Conservation (phyloP, 2,113 vertebrate genomes). For the Micromys minutus region DNA sequence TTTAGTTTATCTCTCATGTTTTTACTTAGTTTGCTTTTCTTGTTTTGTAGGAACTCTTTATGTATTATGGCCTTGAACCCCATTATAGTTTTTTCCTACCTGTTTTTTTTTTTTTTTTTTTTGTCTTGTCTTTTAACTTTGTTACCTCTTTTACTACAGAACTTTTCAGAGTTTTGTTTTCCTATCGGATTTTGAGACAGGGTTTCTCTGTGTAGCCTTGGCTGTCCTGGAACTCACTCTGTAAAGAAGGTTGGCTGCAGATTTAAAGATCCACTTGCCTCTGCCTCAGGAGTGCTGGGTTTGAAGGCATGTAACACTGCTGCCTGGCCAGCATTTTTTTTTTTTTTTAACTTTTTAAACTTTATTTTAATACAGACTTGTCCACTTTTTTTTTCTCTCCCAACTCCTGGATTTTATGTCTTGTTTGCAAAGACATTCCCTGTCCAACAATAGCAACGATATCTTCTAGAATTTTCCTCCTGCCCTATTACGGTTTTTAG, state of each 20-base stretch:
- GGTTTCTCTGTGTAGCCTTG: not conserved
- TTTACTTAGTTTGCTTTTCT: not conserved
- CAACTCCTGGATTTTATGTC: not conserved
- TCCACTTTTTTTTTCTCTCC: not conserved
- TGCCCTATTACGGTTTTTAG: not conserved
- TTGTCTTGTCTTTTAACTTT: not conserved
- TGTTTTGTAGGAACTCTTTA: constrained; percentile 45
- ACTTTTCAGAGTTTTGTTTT: not conserved
- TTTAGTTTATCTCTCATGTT: constrained; percentile 15
- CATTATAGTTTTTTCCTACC: not conserved
- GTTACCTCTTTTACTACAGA: not conserved
- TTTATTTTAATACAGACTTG: not conserved
- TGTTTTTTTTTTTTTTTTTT: not conserved
- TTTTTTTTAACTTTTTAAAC: not conserved
- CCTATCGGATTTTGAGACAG: not conserved
- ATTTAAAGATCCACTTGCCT: not conserved
- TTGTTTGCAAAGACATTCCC: not conserved
- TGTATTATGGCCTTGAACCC: not conserved
- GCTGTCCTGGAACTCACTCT: not conserved
- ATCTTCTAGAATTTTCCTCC: not conserved
- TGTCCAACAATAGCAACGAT: not conserved
- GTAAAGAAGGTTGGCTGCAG: too few relatives aligned
- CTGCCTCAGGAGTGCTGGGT: not conserved
- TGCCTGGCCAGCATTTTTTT: not conserved
- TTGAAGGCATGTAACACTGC: not conserved